These are phyloP conservation scores for Etheostoma spectabile DNA, from an alignment of 2,113 vertebrate species.

Conservation along the genomic window DNA sequence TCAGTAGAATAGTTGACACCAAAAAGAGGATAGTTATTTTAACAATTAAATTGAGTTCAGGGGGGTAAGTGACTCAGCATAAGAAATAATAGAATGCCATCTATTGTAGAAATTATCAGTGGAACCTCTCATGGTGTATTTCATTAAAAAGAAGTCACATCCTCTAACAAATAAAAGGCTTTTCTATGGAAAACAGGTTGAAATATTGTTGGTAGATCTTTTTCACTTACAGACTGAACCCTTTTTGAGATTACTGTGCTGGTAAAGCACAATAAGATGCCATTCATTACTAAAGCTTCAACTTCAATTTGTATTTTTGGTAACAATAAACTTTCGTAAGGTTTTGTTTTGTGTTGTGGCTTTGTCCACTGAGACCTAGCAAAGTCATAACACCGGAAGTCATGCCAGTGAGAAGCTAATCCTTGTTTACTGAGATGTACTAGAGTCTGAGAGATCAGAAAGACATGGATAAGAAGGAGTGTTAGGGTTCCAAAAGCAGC, in stretches of 20 bases:
- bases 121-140: neutral
- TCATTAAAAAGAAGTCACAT: neutral
- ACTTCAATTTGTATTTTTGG: slow-evolving; percentile 16
- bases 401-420: slow-evolving; percentile 63
- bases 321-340: slow-evolving; percentile 4
- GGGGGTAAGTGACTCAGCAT: neutral
- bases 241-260: neutral
- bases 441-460: slow-evolving; percentile 43
- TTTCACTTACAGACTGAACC: neutral
- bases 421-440: slow-evolving; percentile 66
- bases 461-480: slow-evolving; percentile 65
- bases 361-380: slow-evolving; percentile 17
- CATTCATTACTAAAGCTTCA: slow-evolving; percentile 1
- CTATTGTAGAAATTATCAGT: neutral
- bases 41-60: too few relatives aligned
- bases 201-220: neutral
- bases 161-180: neutral
- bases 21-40: too few relatives aligned
- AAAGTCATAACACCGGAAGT: slow-evolving; percentile 60
- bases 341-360: slow-evolving; percentile 1
- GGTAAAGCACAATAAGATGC: neutral
- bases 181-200: neutral
- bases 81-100: neutral
- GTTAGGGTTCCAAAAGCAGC: slow-evolving; percentile 30
- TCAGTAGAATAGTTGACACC: too few relatives aligned